Percentiles rank a stretch among this genome's conserved stretches.
Conservation (phyloP, 2,797 vertebrate species). For the Calcarius lapponicus region DNA sequence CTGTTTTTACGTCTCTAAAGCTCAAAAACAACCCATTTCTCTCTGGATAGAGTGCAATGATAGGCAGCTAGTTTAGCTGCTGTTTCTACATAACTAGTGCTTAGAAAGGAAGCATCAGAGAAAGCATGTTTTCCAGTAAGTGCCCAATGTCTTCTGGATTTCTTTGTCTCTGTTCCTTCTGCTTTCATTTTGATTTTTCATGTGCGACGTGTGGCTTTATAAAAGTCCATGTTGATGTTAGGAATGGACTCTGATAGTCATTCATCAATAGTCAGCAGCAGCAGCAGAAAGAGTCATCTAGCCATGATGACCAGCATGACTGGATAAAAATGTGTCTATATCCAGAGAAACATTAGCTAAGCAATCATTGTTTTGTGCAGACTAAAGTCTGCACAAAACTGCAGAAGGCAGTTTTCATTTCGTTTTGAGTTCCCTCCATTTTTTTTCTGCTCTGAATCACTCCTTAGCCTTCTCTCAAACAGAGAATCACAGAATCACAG, state of each 20-base stretch:
- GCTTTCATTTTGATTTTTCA: not conserved
- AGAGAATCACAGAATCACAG: not conserved
- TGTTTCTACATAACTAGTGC: not conserved
- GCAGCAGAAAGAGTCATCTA: not conserved
- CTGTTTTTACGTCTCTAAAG: conserved; percentile 14
- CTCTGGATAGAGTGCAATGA: not conserved
- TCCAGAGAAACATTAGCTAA: not conserved
- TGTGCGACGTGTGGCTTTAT: not conserved
- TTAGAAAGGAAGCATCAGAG: not conserved
- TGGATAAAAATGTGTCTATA: not conserved
- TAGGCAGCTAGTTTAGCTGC: conserved; percentile 19
- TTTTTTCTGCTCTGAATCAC: not conserved
- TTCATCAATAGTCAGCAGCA: not conserved
- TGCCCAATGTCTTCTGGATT: not conserved
- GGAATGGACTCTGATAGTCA: not conserved
- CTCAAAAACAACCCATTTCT: not conserved
- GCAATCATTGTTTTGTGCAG: not conserved
- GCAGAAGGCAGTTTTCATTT: not conserved
- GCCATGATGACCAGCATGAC: not conserved
- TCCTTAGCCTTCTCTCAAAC: not conserved
- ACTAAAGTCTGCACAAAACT: not conserved
- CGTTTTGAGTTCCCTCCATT: not conserved
- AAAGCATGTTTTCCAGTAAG: not conserved
- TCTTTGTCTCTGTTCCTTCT: not conserved
- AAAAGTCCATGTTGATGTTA: not conserved